Conservation (phyloP, 2,797 vertebrate species). For the Sphaeramia orbicularis region DNA sequence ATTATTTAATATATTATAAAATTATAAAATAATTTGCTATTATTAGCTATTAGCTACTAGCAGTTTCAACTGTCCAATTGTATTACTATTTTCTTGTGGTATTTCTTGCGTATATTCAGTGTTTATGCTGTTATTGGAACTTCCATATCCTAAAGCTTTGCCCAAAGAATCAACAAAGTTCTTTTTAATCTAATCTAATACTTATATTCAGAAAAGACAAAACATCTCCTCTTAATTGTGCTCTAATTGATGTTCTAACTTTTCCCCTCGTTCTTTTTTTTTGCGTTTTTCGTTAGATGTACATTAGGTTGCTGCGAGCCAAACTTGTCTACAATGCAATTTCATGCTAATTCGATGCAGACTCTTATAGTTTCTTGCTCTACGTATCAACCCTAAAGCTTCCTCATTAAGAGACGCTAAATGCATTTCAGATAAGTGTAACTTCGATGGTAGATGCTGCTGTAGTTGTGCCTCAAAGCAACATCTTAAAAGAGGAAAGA, state of each 20-base stretch:
- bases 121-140: no score
- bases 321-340: neutral
- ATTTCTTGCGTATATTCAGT: no score
- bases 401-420: neutral
- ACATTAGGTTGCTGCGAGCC: neutral
- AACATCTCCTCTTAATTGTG: neutral
- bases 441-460: no score
- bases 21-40: no score
- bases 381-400: neutral
- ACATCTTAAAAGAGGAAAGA: no score
- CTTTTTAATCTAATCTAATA: neutral
- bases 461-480: no score
- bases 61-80: no score
- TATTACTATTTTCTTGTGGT: no score
- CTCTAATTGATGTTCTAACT: neutral
- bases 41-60: no score
- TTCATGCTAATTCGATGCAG: constrained; percentile 14
- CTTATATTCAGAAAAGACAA: neutral
- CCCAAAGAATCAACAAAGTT: neutral
- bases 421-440: neutral
- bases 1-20: no score
- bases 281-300: neutral
- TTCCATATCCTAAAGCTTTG: no score
- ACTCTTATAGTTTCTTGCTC: neutral
- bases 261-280: neutral